Evolutionary conservation across 2,888 invertebrate genomes (phyloP), one percentile per base, ranked within the genome.

Genomic region (Ctenicera cuprea): DNA sequence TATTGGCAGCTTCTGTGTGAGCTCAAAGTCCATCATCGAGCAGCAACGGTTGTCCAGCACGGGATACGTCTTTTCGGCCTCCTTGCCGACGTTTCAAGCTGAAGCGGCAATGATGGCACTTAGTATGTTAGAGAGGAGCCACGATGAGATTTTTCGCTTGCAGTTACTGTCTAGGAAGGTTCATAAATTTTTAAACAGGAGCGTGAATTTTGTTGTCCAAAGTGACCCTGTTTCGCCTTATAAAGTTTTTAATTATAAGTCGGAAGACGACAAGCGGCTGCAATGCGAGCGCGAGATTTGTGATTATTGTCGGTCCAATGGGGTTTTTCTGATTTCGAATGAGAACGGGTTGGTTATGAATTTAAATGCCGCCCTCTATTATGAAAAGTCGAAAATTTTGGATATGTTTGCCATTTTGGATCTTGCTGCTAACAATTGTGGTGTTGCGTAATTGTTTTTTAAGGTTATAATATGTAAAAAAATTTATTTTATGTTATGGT

Each of bases 31-130:
- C 83, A 93, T 98, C 54, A 94, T 99, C 0, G 98, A 99, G 82
- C 99, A 99, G 86, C 99, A 99, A 86, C 89, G 95, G n/a, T 88
- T 97, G 0, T 94, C 95, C 11, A 96, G 96, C 4, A 87, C 95
- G 87, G 95, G 96, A 0, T 99, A 99, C 86, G 98, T 98, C 86
- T 99, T 99, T 87, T 99, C 98, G 1, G 99, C 99, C 0, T 98
- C 99, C 0, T 87, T 96, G 59, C 98, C 99, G 0, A 98, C 99
- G 0, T 92, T 98, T 87, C 87, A 98, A 80, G 94, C 97, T 0
- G 92, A 96, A 71, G 96, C 97, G 0, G 97, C 97, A 7, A 94
- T 94, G 70, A 90, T 91, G 3, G 94, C 95, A 0, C 85, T 98
- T 0, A 91, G 94, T 78, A 89, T 94, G 0, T 89, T 98, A 75